A percentile compares a stretch with the other conserved stretches of the same genome.
Evolutionary conservation across 1,140 invertebrate species (phyloP).

Genomic region (Pogonomyrmex californicus): DNA sequence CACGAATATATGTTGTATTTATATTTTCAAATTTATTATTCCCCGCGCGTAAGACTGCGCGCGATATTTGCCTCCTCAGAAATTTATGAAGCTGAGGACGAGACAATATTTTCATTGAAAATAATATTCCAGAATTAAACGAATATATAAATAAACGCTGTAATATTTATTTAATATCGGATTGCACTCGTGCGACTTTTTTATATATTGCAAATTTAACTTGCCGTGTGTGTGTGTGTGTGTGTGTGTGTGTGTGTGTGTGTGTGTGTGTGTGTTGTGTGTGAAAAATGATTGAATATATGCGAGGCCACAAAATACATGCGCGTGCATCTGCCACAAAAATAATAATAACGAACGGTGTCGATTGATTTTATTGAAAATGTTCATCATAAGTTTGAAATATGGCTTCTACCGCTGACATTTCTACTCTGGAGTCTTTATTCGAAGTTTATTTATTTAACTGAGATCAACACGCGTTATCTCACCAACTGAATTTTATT

Average conservation of each 20-base stretch:
- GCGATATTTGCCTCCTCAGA: neutral
- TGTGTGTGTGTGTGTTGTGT: neutral
- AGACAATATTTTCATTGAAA: neutral
- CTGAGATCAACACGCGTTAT: conserved; percentile 5
- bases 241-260: too few species aligned
- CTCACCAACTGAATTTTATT: conserved; percentile 18
- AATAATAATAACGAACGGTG: neutral
- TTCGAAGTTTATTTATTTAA: conserved; percentile 40
- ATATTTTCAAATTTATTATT: neutral
- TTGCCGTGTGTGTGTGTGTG: neutral
- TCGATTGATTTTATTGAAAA: conserved; percentile 27
- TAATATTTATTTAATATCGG: neutral
- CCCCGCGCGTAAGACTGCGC: neutral
- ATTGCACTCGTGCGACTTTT: neutral
- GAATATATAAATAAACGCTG: neutral
- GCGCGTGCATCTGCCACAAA: neutral
- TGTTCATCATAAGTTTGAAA: conserved; percentile 12
- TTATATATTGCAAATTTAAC: conserved; percentile 14
- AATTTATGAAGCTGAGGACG: neutral
- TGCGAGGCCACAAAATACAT: neutral
- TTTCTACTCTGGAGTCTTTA: neutral
- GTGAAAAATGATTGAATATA: conserved; percentile 9
- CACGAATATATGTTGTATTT: neutral
- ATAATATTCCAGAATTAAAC: neutral
- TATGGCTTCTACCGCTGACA: neutral